phyloP scores from a whole-genome alignment of 2,888 invertebrate species.

The Drosophila putrida region DNA sequence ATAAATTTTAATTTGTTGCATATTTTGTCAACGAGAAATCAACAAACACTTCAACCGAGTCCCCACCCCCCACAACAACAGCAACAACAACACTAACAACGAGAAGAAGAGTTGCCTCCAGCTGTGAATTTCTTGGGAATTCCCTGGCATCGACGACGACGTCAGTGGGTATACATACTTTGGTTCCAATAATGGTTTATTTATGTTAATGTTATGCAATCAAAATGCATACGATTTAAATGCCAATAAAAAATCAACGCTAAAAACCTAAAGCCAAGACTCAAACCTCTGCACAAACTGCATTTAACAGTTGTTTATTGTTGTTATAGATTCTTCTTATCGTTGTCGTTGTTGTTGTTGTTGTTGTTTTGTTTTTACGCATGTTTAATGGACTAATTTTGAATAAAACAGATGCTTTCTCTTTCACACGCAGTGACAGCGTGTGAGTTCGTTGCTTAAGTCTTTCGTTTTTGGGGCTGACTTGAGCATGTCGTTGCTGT shows the following conservation, averaged over 20 bases:
- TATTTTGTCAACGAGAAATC: slow-evolving; percentile 79
- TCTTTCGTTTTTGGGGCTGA: slow-evolving; percentile 63
- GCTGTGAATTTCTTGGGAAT: slow-evolving; percentile 85
- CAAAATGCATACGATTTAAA: slow-evolving; percentile 83
- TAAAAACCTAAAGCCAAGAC: slow-evolving; percentile 39
- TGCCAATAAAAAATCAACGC: slow-evolving; percentile 82
- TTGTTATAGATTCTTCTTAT: slow-evolving; percentile 37
- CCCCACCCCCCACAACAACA: neutral
- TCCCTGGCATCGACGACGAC: slow-evolving; percentile 64
- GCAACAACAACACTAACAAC: neutral
- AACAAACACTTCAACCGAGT: slow-evolving; percentile 58
- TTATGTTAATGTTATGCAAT: slow-evolving; percentile 84
- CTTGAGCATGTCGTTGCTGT: slow-evolving; percentile 8
- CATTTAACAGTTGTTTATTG: slow-evolving; percentile 65
- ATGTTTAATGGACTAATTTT: slow-evolving; percentile 81
- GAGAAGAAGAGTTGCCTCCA: slow-evolving; percentile 59
- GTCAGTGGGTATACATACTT: slow-evolving; percentile 33
- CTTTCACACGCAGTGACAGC: slow-evolving; percentile 60
- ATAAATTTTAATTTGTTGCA: slow-evolving; percentile 82
- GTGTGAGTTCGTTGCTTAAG: slow-evolving; percentile 72
- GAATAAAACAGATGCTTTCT: slow-evolving; percentile 50
- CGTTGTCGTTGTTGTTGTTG: slow-evolving; percentile 48
- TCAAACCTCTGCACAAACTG: slow-evolving; percentile 50
- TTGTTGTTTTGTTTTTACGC: slow-evolving; percentile 71
- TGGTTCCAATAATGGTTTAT: slow-evolving; percentile 79